These are phyloP conservation scores for Megaleporinus macrocephalus DNA, from an alignment of 2,113 vertebrate species.

Conservation along the genomic window DNA sequence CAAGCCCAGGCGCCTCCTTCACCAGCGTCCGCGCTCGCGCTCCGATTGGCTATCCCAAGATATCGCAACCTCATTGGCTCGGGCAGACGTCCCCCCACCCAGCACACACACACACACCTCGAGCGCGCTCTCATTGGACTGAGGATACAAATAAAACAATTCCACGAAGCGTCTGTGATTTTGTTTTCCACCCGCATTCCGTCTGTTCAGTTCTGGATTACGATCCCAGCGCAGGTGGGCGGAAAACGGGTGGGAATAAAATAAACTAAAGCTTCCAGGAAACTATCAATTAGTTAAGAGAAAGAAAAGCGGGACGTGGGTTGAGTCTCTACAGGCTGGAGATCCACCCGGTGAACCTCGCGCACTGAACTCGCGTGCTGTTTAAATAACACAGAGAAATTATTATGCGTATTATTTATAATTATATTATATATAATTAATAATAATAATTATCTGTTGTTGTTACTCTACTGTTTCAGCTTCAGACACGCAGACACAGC, in stretches of 20 bases:
- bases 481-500: too few relatives aligned
- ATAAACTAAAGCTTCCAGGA: constrained; percentile 16
- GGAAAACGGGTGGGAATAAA: background rate
- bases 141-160: constrained; percentile 54
- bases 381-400: too few relatives aligned
- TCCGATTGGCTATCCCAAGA: constrained; percentile 56
- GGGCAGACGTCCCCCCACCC: background rate
- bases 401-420: too few relatives aligned
- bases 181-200: background rate
- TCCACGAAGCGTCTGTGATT: background rate
- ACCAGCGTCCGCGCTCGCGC: constrained; percentile 10
- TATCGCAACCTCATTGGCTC: constrained; percentile 52
- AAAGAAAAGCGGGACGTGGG: background rate
- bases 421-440: too few relatives aligned
- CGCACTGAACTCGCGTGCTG: too few relatives aligned
- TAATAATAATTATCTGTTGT: too few relatives aligned
- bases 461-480: too few relatives aligned
- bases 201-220: background rate
- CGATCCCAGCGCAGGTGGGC: background rate
- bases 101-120: too few relatives aligned
- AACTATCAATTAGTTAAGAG: constrained; percentile 24
- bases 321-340: background rate
- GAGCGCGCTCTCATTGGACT: constrained; percentile 34
- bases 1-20: constrained; percentile 41
- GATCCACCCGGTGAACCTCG: background rate